These are phyloP conservation scores for Nematopogon swammerdamellus DNA, from an alignment of 2,888 invertebrate genomes.

Conservation along the genomic window DNA sequence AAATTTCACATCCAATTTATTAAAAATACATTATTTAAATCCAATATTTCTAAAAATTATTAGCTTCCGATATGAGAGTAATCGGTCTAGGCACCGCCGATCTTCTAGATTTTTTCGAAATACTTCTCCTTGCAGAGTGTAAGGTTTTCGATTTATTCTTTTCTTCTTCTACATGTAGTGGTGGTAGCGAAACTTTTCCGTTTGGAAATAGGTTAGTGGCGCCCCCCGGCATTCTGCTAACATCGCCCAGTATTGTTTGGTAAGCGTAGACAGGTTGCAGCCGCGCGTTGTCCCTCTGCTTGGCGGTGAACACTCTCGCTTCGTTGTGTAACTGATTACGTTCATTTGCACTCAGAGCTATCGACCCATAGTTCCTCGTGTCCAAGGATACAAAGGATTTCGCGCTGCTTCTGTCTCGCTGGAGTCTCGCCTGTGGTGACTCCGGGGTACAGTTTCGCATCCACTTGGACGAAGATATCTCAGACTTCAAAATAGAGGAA, in stretches of 20 bases:
- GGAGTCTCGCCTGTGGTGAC: constrained; percentile 30
- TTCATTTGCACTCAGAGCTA: constrained; percentile 30
- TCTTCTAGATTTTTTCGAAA: not conserved
- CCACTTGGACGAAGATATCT: constrained; percentile 47
- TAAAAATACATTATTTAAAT: constrained; percentile 13
- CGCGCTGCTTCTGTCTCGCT: constrained; percentile 45
- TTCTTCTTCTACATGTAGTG: constrained; percentile 39
- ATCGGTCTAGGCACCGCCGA: not conserved
- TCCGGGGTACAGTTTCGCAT: constrained; percentile 40
- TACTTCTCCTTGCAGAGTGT: constrained; percentile 25
- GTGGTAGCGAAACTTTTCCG: constrained; percentile 46
- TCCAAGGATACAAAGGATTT: constrained; percentile 46
- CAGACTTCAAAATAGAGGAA: constrained; percentile 39
- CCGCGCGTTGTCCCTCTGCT: constrained; percentile 31
- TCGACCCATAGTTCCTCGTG: constrained; percentile 30
- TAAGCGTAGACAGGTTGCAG: constrained; percentile 36
- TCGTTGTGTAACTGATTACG: constrained; percentile 24
- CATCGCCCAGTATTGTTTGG: constrained; percentile 28
- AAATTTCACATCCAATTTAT: constrained; percentile 12
- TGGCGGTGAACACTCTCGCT: constrained; percentile 35
- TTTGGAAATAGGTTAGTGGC: constrained; percentile 24
- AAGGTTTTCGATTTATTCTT: constrained; percentile 25
- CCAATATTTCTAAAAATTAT: not conserved
- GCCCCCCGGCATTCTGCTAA: constrained; percentile 19
- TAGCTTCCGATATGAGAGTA: not conserved